These are phyloP conservation scores for Scalopus aquaticus DNA, from an alignment of 2,113 vertebrate genomes.

Conservation along the genomic window DNA sequence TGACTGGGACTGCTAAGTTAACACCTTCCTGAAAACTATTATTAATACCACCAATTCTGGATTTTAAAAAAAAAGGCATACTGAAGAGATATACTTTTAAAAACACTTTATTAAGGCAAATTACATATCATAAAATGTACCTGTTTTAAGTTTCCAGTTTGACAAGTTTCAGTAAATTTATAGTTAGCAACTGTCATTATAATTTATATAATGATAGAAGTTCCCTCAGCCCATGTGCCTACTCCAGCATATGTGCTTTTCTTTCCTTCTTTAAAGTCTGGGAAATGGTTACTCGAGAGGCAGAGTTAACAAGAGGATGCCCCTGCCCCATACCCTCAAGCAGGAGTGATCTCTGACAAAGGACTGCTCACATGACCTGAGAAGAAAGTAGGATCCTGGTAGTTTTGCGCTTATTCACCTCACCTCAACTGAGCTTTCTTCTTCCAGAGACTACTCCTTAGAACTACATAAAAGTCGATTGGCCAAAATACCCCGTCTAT, in stretches of 20 bases:
- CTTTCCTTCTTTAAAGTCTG: not conserved
- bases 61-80: not conserved
- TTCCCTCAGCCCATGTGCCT: not conserved
- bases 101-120: not conserved
- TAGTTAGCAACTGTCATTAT: not conserved
- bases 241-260: not conserved
- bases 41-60: not conserved
- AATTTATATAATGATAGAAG: not conserved
- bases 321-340: not conserved
- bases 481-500: not conserved
- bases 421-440: not conserved
- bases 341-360: not conserved
- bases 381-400: not conserved
- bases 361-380: not conserved
- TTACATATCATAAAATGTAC: not conserved
- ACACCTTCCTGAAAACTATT: not conserved
- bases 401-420: not conserved
- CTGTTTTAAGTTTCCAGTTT: not conserved
- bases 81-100: not conserved
- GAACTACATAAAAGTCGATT: not conserved
- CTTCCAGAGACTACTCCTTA: not conserved
- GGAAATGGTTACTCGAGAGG: not conserved
- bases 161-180: not conserved
- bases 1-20: not conserved
- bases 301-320: not conserved